Conservation (phyloP, 2,113 vertebrate genomes). For the Crotalus viridis region DNA sequence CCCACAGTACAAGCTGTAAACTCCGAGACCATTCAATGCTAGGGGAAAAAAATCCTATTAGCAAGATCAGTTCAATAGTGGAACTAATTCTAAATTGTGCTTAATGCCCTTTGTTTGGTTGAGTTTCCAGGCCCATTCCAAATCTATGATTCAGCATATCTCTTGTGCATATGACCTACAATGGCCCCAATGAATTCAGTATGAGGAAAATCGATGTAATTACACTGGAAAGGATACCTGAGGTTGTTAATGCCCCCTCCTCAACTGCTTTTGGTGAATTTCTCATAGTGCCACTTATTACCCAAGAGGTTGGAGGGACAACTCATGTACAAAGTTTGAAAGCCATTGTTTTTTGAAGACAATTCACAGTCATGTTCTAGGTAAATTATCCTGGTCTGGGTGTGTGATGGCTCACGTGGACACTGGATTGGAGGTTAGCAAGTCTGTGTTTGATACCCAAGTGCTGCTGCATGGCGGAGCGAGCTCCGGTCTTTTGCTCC, state of each 20-base stretch:
- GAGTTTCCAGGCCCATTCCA: neutral
- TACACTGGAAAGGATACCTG: neutral
- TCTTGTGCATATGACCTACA: neutral
- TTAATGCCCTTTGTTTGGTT: neutral
- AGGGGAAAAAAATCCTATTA: neutral
- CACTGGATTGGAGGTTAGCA: neutral
- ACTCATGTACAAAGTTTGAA: neutral
- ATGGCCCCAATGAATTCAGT: neutral
- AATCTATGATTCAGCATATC: neutral
- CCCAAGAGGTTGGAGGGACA: neutral
- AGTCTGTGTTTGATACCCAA: neutral
- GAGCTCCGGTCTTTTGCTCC: neutral
- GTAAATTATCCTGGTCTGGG: neutral
- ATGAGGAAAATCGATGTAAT: neutral
- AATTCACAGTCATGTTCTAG: neutral
- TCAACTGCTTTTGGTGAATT: neutral
- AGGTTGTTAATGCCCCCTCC: neutral
- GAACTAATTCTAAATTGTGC: neutral
- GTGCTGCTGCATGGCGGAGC: neutral
- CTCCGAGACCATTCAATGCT: neutral
- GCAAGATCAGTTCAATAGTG: neutral
- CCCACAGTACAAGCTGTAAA: neutral
- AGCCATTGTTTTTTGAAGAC: neutral
- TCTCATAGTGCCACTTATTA: neutral
- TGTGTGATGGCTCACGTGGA: neutral